Conservation (phyloP, 2,797 vertebrate species). For the Pseudochromis fuscus region DNA sequence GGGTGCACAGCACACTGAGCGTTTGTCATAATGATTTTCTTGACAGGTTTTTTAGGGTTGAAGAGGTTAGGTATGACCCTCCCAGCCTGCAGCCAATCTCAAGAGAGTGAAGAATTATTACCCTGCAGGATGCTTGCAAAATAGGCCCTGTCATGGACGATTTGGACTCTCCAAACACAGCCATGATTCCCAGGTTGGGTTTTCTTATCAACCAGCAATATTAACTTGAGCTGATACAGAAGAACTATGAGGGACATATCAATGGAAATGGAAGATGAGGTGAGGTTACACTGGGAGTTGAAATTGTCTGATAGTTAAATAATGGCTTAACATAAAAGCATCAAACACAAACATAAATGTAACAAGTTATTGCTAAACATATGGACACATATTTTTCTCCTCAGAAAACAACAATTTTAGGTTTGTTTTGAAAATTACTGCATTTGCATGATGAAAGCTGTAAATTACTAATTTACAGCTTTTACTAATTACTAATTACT, state of each 20-base stretch:
- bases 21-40: conserved; percentile 21
- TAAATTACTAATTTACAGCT: no score
- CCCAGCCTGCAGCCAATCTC: conserved; percentile 24
- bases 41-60: conserved; percentile 23
- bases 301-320: background rate
- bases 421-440: no score
- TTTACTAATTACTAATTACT: no score
- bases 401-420: background rate
- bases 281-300: background rate
- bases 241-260: conserved; percentile 33
- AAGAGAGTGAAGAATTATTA: conserved; percentile 55
- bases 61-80: conserved; percentile 34
- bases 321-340: no score
- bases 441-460: no score
- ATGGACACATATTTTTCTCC: background rate
- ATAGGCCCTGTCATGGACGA: conserved; percentile 52
- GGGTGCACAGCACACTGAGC: background rate
- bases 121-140: conserved; percentile 50
- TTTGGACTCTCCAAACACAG: conserved; percentile 45
- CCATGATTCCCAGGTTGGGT: conserved; percentile 40
- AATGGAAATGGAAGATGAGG: conserved; percentile 20
- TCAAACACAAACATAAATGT: background rate
- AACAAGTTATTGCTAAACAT: no score
- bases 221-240: conserved; percentile 39
- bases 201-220: conserved; percentile 42